Evolutionary conservation across 2,113 vertebrate genomes (phyloP), one percentile per base, ranked within the genome.

Genomic region (Forbesichthys papilliferus): DNA sequence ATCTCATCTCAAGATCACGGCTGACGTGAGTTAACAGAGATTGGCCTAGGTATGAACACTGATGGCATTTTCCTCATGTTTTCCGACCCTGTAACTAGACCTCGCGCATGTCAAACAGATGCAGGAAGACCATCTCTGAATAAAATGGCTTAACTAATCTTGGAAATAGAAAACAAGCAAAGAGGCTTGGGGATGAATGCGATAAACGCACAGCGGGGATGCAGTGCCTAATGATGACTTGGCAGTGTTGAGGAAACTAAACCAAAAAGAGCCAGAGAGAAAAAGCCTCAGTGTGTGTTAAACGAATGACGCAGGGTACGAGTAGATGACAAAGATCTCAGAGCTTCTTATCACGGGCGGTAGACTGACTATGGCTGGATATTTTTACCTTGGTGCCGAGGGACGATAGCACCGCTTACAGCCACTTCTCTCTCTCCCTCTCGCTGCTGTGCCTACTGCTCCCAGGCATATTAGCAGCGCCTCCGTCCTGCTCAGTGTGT

Each of bases 271-370:
- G 42, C 66, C 33, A 9, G 36, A 66, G 34, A 18, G 33, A n/a
- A 46, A 58, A 27, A 61, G 52, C 46, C 5, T 20, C 16, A 3
- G 36, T 18, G 16, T 16, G 16, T 16, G 9, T 18, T 4, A 56
- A 65, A 14, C 47, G 9, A 48, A 60, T 65, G 49, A 64, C 60
- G 72, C 51, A 74, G 76, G 66, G 64, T 69, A 68, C 6, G 7
- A 20, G 33, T 11, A 36, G 42, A 67, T 68, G 53, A 80, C 61
- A 48, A 55, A 73, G 66, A 78, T 78, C 47, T 68, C 71, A 5
- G 61, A 77, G 61, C 64, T 66, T 82, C 42, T 47, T 64, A n/a
- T 66, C 61, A 54, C 62, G 5, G 5, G n/a, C 11, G 60, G 53
- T 18, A 60, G 33, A 63, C 36, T 27, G 33, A 60, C 47, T 34